Evolutionary conservation across 1,140 invertebrate genomes (phyloP), one percentile per base, ranked within the genome.

Genomic region (Parapsyche elsis): DNA sequence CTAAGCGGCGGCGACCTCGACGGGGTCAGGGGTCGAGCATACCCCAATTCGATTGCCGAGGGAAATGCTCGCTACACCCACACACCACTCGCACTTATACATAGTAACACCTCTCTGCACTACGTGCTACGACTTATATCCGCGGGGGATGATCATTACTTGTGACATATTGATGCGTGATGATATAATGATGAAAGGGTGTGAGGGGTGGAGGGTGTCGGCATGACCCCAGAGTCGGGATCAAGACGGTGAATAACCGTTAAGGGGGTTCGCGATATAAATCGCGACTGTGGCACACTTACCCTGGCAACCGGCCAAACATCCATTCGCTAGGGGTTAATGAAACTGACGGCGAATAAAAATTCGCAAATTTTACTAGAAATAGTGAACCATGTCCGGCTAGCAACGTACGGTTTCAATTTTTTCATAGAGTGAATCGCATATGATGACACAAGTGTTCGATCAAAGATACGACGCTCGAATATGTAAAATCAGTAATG

Each of bases 241-340:
- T 16, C 67, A 73, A 73, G 71, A 73, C 71, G 71, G 71, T 73
- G 38, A 73, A 73, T 24, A 73, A 73, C 71, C 71, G 30, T 73
- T 73, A 45, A 73, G 38, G 38, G 46, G 23, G 46, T 73, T 19
- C 44, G 71, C 71, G 67, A 71, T 71, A 30, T 71, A 71, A 61
- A 71, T 71, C 44, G 30, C 71, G 38, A 24, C n/a, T 73, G 38
- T 73, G 38, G 38, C 71, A 19, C 46, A 73, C 71, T 16, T 16
- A 46, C 24, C n/a, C 30, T 45, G 64, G 64, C 64, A 26, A 67
- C 10, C 19, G 64, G 64, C 64, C 64, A 67, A 67, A n/a, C 64
- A 23, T 14, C 24, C 64, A 12, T 67, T 26, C 64, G 64, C n/a
- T 0, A 67, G 24, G 24, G 64, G 64, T 67, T 67, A 67, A 67